These are phyloP conservation scores for Chloropsis hardwickii DNA, from an alignment of 2,113 vertebrate species.

Conservation along the genomic window DNA sequence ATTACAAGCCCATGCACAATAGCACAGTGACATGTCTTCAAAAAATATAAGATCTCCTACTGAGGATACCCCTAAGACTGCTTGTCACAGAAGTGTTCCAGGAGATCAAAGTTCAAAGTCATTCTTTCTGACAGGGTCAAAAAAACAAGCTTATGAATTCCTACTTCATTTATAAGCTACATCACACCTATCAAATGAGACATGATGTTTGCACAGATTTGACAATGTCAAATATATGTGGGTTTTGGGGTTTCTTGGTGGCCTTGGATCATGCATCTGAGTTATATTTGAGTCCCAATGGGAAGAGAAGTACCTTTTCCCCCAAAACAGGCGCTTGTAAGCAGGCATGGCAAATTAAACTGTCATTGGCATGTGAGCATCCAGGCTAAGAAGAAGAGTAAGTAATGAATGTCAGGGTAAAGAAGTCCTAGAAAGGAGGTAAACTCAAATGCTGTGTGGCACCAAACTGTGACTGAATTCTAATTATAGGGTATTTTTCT, in stretches of 20 bases:
- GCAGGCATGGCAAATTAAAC: background rate
- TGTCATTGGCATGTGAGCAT: background rate
- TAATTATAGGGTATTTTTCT: background rate
- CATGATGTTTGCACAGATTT: background rate
- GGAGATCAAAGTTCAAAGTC: conserved; percentile 16
- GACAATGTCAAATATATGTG: background rate
- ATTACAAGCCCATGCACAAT: background rate
- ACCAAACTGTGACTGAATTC: background rate
- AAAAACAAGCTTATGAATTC: background rate
- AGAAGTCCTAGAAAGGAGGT: background rate
- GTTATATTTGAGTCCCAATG: background rate
- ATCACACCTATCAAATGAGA: background rate
- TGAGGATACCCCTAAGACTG: background rate
- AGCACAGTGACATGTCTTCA: background rate
- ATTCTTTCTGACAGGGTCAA: background rate
- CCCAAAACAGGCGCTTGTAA: background rate
- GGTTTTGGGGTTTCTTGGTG: background rate
- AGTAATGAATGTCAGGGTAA: background rate
- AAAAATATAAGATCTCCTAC: background rate
- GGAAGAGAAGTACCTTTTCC: background rate
- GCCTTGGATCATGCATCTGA: background rate
- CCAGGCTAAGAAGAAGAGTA: background rate
- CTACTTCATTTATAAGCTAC: background rate
- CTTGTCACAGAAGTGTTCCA: background rate
- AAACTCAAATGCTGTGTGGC: background rate